phyloP scores from a whole-genome alignment of 30 jellyfish, hydroid and myxozoan species.

The Chironex yamaguchii region DNA sequence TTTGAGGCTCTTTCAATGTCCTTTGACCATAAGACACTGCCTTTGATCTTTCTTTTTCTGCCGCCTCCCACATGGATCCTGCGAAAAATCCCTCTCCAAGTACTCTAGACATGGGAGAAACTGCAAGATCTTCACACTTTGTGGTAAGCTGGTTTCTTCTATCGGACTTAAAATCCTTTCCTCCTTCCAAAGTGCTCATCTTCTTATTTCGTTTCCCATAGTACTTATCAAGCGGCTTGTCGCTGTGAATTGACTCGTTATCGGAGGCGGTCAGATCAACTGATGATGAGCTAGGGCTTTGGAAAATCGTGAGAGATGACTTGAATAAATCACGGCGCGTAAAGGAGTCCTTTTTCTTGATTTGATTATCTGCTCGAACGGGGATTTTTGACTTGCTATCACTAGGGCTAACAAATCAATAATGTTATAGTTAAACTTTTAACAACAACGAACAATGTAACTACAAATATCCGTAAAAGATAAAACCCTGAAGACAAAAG shows the following conservation, averaged over 20 bases:
- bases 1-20: not conserved
- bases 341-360: not conserved
- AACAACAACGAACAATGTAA: too few species aligned
- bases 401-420: not conserved
- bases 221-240: not conserved
- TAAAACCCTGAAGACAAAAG: too few species aligned
- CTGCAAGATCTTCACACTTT: not conserved
- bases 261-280: not conserved
- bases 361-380: not conserved
- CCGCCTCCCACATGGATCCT: not conserved
- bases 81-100: not conserved
- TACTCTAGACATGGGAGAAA: not conserved
- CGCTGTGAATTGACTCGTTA: not conserved
- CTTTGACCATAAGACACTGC: not conserved
- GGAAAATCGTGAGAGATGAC: not conserved
- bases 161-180: not conserved
- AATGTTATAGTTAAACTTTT: too few species aligned
- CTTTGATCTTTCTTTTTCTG: not conserved
- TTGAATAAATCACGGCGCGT: not conserved
- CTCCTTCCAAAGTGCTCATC: too few species aligned
- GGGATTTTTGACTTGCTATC: not conserved
- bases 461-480: too few species aligned
- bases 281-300: not conserved
- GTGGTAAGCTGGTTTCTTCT: not conserved
- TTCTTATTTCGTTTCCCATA: not conserved